These are phyloP conservation scores for Vespertilio murinus DNA, from an alignment of 2,797 vertebrate species.

Conservation along the genomic window DNA sequence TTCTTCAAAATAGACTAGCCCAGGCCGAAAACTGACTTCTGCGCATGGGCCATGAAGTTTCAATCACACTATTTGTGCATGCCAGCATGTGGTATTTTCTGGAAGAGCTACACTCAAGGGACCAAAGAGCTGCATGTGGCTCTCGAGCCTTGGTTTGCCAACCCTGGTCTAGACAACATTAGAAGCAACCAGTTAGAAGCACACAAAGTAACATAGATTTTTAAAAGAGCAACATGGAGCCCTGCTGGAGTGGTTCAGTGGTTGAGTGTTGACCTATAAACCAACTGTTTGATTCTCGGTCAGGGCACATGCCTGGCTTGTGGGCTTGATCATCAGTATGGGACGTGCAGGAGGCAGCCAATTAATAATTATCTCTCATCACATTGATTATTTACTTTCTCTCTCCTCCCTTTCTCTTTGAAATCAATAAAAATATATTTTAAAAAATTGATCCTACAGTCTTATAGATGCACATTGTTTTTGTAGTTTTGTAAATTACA, in stretches of 20 bases:
- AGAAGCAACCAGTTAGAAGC: neutral
- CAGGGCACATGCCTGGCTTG: neutral
- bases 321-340: no score
- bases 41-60: no score
- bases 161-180: neutral
- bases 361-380: neutral
- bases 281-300: neutral
- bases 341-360: no score
- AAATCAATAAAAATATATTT: neutral
- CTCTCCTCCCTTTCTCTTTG: neutral
- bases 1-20: no score
- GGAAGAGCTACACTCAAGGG: no score
- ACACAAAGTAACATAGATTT: neutral
- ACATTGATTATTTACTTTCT: neutral
- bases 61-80: no score
- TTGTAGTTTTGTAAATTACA: neutral
- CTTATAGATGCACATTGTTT: neutral
- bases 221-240: neutral
- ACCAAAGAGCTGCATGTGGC: no score
- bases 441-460: neutral
- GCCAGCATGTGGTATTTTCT: no score
- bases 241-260: neutral
- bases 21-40: no score
- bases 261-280: neutral
- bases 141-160: no score